A percentile compares a stretch with the other conserved stretches of the same genome.
Evolutionary conservation across 2,113 vertebrate species (phyloP).

Genomic region (Chelonoidis abingdonii): DNA sequence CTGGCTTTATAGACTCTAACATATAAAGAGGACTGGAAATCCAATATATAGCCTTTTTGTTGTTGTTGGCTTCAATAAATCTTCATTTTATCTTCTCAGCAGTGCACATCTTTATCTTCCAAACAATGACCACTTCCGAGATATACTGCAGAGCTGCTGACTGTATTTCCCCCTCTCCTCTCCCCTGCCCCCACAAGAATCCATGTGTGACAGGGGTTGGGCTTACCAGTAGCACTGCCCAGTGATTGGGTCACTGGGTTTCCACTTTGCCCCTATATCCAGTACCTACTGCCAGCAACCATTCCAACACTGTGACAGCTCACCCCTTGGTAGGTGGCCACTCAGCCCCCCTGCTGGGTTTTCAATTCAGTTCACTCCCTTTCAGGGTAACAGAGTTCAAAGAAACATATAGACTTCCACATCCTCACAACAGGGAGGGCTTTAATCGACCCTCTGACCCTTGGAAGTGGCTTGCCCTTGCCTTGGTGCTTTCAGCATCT

Average conservation of each 20-base stretch:
- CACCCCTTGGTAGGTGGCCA: neutral
- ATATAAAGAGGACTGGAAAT: conserved; percentile 54
- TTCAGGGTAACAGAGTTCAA: neutral
- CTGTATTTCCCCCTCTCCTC: neutral
- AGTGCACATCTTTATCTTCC: conserved; percentile 61
- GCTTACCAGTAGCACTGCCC: neutral
- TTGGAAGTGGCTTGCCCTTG: neutral
- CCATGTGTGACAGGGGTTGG: neutral
- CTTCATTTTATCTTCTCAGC: conserved; percentile 65
- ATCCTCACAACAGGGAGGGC: neutral
- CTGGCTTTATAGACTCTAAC: conserved; percentile 49
- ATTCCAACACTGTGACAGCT: neutral
- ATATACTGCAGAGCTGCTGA: conserved; percentile 43
- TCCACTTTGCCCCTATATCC: neutral
- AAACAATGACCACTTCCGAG: conserved; percentile 44
- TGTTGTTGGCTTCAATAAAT: conserved; percentile 64
- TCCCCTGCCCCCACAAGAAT: neutral
- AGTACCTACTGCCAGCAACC: neutral
- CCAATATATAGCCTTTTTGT: conserved; percentile 55
- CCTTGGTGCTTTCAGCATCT: neutral
- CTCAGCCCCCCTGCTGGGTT: neutral
- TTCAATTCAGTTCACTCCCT: neutral
- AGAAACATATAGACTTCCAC: neutral
- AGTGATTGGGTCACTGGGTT: neutral
- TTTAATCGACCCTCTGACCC: neutral